phyloP scores from a whole-genome alignment of 2,797 vertebrate genomes.

The Lateolabrax maculatus region DNA sequence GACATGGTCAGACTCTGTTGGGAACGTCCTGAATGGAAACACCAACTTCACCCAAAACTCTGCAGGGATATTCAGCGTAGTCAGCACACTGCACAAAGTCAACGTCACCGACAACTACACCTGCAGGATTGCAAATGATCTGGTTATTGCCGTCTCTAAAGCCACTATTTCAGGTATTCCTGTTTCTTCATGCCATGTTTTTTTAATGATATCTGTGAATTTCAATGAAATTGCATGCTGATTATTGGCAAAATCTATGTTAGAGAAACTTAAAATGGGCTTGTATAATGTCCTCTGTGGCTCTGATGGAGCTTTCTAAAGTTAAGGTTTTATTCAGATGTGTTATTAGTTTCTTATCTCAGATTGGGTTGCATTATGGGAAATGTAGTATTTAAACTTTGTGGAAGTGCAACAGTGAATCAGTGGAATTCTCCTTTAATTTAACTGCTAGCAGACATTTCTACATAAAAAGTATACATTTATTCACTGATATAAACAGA shows the following conservation, averaged over 20 bases:
- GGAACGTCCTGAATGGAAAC: slow-evolving; percentile 49
- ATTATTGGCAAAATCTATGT: background rate
- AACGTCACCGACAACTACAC: slow-evolving; percentile 78
- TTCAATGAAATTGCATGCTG: background rate
- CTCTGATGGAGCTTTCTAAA: no score
- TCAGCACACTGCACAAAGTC: slow-evolving; percentile 74
- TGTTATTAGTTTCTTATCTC: background rate
- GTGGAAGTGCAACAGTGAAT: background rate
- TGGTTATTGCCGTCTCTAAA: slow-evolving; percentile 82
- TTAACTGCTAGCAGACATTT: background rate
- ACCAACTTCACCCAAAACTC: slow-evolving; percentile 62
- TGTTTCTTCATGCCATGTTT: background rate
- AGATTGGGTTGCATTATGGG: background rate
- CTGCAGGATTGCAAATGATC: slow-evolving; percentile 84
- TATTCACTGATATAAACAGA: background rate
- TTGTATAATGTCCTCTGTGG: background rate
- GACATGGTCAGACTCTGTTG: slow-evolving; percentile 74
- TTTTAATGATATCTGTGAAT: background rate
- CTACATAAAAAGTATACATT: background rate
- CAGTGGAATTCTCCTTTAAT: background rate
- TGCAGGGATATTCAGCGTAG: slow-evolving; percentile 75
- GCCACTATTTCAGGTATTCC: slow-evolving; percentile 85
- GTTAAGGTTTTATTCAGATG: background rate
- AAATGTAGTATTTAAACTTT: background rate
- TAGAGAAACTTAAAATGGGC: background rate